Base-by-base conservation (phyloP, 2,797 vertebrate genomes). In the Erpetoichthys calabaricus region DNA sequence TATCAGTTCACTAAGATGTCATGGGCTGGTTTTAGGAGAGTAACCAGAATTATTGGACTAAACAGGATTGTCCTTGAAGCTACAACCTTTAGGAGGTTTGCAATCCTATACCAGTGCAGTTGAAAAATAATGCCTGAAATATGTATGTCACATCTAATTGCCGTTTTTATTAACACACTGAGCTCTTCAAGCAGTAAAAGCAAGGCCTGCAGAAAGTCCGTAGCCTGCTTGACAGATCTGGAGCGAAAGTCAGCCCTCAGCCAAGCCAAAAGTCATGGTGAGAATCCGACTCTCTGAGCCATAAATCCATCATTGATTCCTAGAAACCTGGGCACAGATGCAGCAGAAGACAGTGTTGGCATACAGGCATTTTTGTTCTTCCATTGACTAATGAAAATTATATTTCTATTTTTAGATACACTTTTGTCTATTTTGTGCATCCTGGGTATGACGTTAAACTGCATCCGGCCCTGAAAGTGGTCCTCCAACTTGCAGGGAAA, bases 161-260 rank as follows among this genome's bases (percentile, higher is more conserved):
- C 68, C 75, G 55, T 76, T 61, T 42, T 69, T 55, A 53, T 43
- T 56, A 4, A 49, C 56, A 49, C 54, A 51, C 25, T 10, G 55
- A 49, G 58, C 7, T 60, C n/a, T n/a, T 49, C 10, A 50, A 63
- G 64, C 25, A 42, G 63, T 64, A 61, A 64, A 65, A 72, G 68
- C 69, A 62, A 43, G 42, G 68, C 69, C 45, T 57, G 70, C 65
- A 78, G 74, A 80, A 72, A 74, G 78, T 68, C 64, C 73, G 80
- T 83, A 84, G 64, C 45, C 66, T 73, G 76, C 69, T 70, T 84
- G 83, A 86, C 83, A 86, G 82, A 86, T 80, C 83, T 75, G 81
- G 82, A 81, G 77, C 83, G 85, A 61, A 62, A 65, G 60, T 68
- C 61, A 75, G 72, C 82, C 76, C 65, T 63, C 72, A 85, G 80